Evolutionary conservation across 1,140 invertebrate species (phyloP).

Genomic region (Apocrypta bakeri): DNA sequence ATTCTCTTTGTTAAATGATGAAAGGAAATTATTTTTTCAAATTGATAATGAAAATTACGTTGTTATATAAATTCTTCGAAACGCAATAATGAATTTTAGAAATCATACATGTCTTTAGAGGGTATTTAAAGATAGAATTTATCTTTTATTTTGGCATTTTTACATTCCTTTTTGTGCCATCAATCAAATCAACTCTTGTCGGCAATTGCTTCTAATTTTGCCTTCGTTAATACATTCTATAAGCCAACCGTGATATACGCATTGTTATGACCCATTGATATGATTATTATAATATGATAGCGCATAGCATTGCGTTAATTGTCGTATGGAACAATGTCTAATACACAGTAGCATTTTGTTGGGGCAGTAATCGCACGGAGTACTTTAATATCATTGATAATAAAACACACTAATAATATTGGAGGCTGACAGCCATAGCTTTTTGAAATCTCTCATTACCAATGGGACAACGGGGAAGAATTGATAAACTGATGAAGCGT

Average conservation of each 20-base stretch:
- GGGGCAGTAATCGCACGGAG: slow-evolving; percentile 32
- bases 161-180: neutral
- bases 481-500: slow-evolving; percentile 7
- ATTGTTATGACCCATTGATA: too few relatives aligned
- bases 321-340: slow-evolving; percentile 53
- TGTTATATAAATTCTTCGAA: too few relatives aligned
- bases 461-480: neutral
- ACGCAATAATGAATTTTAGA: too few relatives aligned
- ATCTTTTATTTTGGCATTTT: too few relatives aligned
- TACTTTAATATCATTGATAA: slow-evolving; percentile 24
- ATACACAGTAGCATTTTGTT: slow-evolving; percentile 46
- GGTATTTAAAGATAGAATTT: too few relatives aligned
- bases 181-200: neutral
- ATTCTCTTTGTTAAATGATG: neutral
- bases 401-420: slow-evolving; percentile 27
- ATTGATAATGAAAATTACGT: neutral
- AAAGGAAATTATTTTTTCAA: too few relatives aligned
- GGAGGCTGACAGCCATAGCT: slow-evolving; percentile 24
- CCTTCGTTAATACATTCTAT: too few relatives aligned
- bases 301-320: too few relatives aligned
- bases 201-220: too few relatives aligned
- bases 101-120: too few relatives aligned
- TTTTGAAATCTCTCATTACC: neutral
- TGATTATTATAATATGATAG: too few relatives aligned
- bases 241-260: too few relatives aligned